These are phyloP conservation scores for Megamerina dolium DNA, from an alignment of 2,888 invertebrate species.

Conservation along the genomic window DNA sequence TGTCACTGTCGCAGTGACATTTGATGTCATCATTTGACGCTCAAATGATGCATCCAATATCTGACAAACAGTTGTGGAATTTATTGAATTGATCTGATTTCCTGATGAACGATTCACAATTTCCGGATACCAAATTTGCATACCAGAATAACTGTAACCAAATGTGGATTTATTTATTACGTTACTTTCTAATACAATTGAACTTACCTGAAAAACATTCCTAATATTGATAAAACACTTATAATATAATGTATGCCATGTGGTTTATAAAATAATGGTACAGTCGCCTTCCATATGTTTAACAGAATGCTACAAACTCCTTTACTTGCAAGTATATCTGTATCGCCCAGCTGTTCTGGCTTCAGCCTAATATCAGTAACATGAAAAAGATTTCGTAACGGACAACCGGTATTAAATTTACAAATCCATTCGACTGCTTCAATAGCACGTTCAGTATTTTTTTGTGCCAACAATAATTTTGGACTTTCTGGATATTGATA, in stretches of 20 bases:
- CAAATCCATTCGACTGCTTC: conserved; percentile 36
- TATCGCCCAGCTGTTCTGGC: conserved; percentile 27
- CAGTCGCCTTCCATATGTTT: conserved; percentile 32
- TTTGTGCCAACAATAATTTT: conserved; percentile 32
- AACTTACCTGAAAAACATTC: conserved; percentile 35
- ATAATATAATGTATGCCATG: conserved; percentile 32
- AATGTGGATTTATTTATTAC: neutral
- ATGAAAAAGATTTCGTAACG: conserved; percentile 25
- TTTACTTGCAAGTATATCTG: conserved; percentile 20
- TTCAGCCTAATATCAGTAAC: conserved; percentile 23
- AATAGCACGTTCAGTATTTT: conserved; percentile 26
- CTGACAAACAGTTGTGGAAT: conserved; percentile 31
- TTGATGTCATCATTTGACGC: conserved; percentile 12
- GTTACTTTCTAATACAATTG: neutral
- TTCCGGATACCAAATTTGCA: conserved; percentile 47
- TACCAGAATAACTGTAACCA: conserved; percentile 37
- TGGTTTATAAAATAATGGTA: conserved; percentile 38
- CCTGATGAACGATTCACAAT: conserved; percentile 40
- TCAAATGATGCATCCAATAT: conserved; percentile 29
- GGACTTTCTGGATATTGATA: conserved; percentile 36
- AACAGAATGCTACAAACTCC: conserved; percentile 26
- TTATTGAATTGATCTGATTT: conserved; percentile 9
- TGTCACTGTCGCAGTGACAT: neutral
- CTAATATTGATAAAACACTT: conserved; percentile 29
- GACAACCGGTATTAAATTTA: conserved; percentile 28